Conservation (phyloP, 2,113 vertebrate genomes). For the Leucosticte australis region DNA sequence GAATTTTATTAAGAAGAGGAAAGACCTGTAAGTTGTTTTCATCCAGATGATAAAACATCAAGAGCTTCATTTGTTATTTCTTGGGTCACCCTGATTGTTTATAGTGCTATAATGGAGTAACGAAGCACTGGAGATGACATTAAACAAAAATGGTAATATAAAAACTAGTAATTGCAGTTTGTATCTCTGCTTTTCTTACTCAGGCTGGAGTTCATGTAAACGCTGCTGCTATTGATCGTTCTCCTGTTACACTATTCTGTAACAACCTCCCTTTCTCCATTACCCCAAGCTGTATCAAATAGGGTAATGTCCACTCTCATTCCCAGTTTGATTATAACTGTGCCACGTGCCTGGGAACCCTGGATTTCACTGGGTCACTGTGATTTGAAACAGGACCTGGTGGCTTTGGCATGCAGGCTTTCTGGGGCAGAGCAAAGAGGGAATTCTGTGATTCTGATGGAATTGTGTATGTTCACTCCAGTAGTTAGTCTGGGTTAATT, state of each 20-base stretch:
- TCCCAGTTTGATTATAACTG: background rate
- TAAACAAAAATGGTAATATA: background rate
- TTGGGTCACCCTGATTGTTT: conserved; percentile 39
- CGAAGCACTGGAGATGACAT: conserved; percentile 1
- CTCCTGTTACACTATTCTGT: background rate
- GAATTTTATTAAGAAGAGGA: conserved; percentile 24
- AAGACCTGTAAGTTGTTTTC: conserved; percentile 31
- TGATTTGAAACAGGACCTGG: background rate
- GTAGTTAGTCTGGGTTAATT: background rate
- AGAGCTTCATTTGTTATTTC: conserved; percentile 39
- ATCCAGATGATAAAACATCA: conserved; percentile 15
- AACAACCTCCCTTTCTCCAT: background rate
- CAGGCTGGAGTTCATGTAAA: background rate
- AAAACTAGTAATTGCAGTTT: background rate
- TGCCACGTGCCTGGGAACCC: background rate
- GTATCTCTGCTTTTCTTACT: background rate
- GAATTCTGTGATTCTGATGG: background rate
- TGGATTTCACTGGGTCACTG: background rate
- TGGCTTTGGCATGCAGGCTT: background rate
- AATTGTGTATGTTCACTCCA: background rate
- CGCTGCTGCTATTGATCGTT: fast-evolving
- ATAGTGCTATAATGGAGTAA: conserved; percentile 25
- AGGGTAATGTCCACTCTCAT: background rate
- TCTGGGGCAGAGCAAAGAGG: background rate
- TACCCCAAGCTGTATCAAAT: background rate